phyloP scores from a whole-genome alignment of 64 coral and sea anemone species.

The Actinia equina region DNA sequence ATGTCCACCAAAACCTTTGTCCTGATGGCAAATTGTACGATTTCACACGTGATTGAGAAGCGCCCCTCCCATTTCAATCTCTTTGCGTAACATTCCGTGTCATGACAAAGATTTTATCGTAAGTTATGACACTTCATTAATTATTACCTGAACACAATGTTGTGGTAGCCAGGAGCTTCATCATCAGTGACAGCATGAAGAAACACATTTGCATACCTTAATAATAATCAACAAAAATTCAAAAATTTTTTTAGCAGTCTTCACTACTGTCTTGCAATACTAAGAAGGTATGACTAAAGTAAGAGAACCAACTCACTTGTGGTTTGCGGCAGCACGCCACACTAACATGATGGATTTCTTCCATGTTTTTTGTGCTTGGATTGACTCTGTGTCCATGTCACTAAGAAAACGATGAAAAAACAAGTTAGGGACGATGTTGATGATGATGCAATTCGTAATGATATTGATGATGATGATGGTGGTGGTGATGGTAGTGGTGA shows the following conservation, averaged over 20 bases:
- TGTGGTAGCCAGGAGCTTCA: constrained; percentile 94
- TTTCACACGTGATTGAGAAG: no score
- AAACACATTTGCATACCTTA: constrained; percentile 95
- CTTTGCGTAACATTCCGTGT: no score
- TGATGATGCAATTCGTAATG: no score
- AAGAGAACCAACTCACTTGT: constrained; percentile 70
- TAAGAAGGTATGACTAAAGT: background rate
- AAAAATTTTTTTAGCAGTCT: background rate
- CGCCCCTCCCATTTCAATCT: no score
- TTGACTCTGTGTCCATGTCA: constrained; percentile 59
- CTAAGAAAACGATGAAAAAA: background rate
- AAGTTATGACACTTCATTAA: no score
- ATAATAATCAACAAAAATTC: background rate
- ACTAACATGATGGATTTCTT: constrained; percentile 98
- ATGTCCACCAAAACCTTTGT: no score
- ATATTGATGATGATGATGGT: no score
- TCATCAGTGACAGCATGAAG: constrained; percentile 97
- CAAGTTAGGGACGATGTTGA: background rate
- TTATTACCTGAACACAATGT: constrained; percentile 85
- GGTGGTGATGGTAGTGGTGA: no score
- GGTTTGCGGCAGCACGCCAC: constrained; percentile 97
- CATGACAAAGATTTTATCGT: no score
- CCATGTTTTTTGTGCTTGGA: constrained; percentile 96
- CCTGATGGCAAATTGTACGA: no score
- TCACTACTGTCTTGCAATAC: background rate